Conservation (phyloP, 2,888 invertebrate genomes). For the Zeuzera pyrina region DNA sequence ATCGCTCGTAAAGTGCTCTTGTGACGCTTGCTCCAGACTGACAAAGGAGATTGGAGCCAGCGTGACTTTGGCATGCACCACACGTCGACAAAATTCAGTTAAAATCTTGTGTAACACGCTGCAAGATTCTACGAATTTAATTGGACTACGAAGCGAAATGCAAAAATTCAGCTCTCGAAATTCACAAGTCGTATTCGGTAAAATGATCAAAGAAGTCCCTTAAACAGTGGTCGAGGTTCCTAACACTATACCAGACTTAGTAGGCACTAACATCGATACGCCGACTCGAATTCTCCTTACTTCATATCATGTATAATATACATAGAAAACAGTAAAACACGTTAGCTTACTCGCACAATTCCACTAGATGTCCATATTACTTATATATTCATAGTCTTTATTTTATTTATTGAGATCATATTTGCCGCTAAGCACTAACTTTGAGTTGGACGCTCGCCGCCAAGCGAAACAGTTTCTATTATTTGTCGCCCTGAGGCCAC, state of each 20-base stretch:
- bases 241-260: constrained; percentile 56
- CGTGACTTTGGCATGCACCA: too few relatives aligned
- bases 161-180: constrained; percentile 47
- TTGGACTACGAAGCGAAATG: constrained; percentile 15
- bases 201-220: constrained; percentile 49
- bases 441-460: constrained; percentile 32
- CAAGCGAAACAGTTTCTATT: constrained; percentile 20
- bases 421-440: constrained; percentile 57
- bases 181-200: constrained; percentile 51
- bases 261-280: constrained; percentile 66
- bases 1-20: too few relatives aligned
- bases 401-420: constrained; percentile 68
- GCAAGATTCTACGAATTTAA: constrained; percentile 43
- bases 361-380: constrained; percentile 64
- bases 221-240: constrained; percentile 48
- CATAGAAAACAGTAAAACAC: constrained; percentile 64
- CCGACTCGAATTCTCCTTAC: constrained; percentile 37
- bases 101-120: constrained; percentile 33
- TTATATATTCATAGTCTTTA: constrained; percentile 52
- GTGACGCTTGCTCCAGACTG: too few relatives aligned
- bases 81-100: constrained; percentile 30
- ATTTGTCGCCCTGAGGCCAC: constrained; percentile 14
- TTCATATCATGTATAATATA: constrained; percentile 55
- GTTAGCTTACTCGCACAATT: constrained; percentile 61
- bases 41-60: too few relatives aligned